phyloP scores from a whole-genome alignment of 2,888 invertebrate species.

The Oscheius sp. region DNA sequence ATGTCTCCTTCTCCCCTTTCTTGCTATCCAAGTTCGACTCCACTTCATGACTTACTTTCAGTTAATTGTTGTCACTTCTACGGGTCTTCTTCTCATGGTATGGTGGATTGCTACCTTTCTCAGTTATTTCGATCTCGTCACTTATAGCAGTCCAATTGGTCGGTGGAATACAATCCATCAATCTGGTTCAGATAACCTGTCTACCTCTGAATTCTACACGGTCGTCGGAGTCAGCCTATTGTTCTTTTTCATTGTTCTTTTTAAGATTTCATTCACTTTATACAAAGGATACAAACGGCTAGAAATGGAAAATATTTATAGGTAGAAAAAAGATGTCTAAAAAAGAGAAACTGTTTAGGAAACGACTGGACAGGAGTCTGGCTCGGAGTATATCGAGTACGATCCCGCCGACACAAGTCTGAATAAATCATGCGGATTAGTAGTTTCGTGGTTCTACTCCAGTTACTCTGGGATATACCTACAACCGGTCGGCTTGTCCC shows the following conservation, averaged over 20 bases:
- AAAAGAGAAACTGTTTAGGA: background rate
- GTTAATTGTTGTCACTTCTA: conserved; percentile 40
- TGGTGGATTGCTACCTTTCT: conserved; percentile 54
- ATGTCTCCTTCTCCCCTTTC: conserved; percentile 48
- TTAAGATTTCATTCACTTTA: conserved; percentile 41
- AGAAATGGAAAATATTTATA: conserved; percentile 26
- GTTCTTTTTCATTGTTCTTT: conserved; percentile 35
- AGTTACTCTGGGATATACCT: conserved; percentile 11
- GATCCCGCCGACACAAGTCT: conserved; percentile 27
- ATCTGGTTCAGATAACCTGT: conserved; percentile 42
- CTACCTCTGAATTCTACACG: conserved; percentile 45
- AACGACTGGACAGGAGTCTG: conserved; percentile 13
- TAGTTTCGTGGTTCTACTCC: conserved; percentile 15
- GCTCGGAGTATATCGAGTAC: conserved; percentile 28
- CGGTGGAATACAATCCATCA: conserved; percentile 5
- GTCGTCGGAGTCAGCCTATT: conserved; percentile 39
- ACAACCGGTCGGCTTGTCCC: conserved; percentile 19
- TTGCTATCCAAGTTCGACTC: conserved; percentile 39
- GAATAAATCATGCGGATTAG: background rate
- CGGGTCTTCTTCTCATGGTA: conserved; percentile 42
- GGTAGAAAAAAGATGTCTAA: background rate
- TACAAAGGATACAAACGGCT: conserved; percentile 39
- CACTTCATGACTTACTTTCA: background rate
- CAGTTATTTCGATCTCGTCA: conserved; percentile 43
- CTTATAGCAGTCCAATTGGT: conserved; percentile 36